Percentiles rank a stretch among this genome's conserved stretches.
phyloP scores from a whole-genome alignment of 2,888 invertebrate genomes.

The Tenthredo notha region DNA sequence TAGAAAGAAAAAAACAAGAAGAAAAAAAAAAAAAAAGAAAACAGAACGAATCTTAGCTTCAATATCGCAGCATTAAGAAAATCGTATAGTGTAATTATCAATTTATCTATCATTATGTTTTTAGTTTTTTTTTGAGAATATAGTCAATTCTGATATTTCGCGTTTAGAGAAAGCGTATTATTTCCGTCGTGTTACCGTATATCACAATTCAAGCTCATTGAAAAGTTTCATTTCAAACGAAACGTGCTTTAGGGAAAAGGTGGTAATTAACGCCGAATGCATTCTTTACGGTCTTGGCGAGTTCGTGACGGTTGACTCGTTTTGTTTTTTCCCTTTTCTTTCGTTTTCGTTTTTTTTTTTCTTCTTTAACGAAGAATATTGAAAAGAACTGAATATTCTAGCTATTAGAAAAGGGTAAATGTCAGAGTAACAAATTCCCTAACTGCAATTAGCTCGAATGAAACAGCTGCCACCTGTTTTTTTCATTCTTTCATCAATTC shows the following conservation, averaged over 20 bases:
- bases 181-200: background rate
- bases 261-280: conserved; percentile 41
- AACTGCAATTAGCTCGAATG: background rate
- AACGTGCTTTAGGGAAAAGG: conserved; percentile 25
- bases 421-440: background rate
- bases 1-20: background rate
- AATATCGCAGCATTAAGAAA: background rate
- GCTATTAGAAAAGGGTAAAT: background rate
- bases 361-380: background rate
- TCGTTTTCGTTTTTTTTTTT: background rate
- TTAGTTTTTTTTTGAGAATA: background rate
- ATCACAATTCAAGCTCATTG: conserved; percentile 31
- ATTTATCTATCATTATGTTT: background rate
- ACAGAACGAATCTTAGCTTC: background rate
- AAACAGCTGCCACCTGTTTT: background rate
- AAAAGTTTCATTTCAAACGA: conserved; percentile 50
- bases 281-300: background rate
- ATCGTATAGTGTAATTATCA: background rate
- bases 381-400: background rate
- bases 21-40: no score
- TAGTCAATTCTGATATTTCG: background rate
- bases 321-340: background rate
- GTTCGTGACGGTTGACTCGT: conserved; percentile 7
- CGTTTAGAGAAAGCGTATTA: background rate
- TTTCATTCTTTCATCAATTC: background rate